Percentiles rank a stretch among this genome's conserved stretches.
Evolutionary conservation across 1,140 invertebrate genomes (phyloP).

Genomic region (Drosophila repleta): DNA sequence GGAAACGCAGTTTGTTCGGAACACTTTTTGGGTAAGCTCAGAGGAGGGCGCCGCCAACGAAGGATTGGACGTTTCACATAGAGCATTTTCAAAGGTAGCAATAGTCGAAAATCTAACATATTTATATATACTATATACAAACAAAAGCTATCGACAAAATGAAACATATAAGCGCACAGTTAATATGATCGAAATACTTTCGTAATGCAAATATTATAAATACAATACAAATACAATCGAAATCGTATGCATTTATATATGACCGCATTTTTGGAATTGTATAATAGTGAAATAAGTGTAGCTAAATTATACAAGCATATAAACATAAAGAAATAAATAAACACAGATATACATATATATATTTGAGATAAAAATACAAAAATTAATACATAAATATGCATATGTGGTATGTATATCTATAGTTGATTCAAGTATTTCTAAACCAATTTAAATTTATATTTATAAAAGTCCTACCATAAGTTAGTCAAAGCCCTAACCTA

Average conservation of each 20-base stretch:
- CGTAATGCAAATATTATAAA: constrained; percentile 51
- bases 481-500: constrained; percentile 51
- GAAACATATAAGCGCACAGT: constrained; percentile 42
- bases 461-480: constrained; percentile 22
- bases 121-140: constrained; percentile 31
- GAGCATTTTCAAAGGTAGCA: constrained; percentile 30
- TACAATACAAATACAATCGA: constrained; percentile 60
- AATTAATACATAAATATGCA: constrained; percentile 17
- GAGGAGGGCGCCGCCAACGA: constrained; percentile 45
- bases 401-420: no score
- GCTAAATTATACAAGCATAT: constrained; percentile 63
- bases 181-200: constrained; percentile 48
- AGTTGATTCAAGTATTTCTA: constrained; percentile 2
- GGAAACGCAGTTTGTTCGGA: constrained; percentile 4
- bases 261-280: constrained; percentile 80
- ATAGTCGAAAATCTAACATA: constrained; percentile 12
- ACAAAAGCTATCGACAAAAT: constrained; percentile 15
- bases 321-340: constrained; percentile 10
- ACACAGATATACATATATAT: constrained; percentile 22
- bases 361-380: constrained; percentile 20
- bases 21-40: constrained; percentile 19
- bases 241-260: constrained; percentile 78
- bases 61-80: constrained; percentile 46
- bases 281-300: constrained; percentile 71
- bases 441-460: constrained; percentile 48